Evolutionary conservation across 1,140 invertebrate genomes (phyloP).

Genomic region (Drosophila bipectinata): DNA sequence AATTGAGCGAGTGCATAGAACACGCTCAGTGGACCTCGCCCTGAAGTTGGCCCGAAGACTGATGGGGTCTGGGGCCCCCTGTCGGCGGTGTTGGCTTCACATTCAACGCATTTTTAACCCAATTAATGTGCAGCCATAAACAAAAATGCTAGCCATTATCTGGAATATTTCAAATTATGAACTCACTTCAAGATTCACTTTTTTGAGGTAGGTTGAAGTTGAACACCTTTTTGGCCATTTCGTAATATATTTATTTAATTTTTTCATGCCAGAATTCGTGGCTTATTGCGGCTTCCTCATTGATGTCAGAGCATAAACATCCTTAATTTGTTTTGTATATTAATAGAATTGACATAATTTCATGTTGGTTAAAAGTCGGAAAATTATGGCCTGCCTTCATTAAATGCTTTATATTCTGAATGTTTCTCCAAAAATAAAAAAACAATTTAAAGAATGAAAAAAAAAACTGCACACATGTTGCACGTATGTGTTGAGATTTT

Average conservation of each 20-base stretch:
- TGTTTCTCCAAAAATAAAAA: conserved; percentile 28
- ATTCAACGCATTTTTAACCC: conserved; percentile 36
- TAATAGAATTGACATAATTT: conserved; percentile 80
- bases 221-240: conserved; percentile 13
- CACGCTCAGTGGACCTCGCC: conserved; percentile 36
- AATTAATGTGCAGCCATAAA: conserved; percentile 39
- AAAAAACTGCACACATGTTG: conserved; percentile 70
- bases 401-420: conserved; percentile 15
- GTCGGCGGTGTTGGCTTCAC: not conserved
- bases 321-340: conserved; percentile 58
- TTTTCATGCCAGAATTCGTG: too few species aligned
- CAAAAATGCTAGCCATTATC: conserved; percentile 23
- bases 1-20: conserved; percentile 57
- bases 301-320: conserved; percentile 62
- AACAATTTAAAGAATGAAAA: conserved; percentile 34
- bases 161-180: conserved; percentile 35
- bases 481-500: conserved; percentile 51
- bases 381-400: conserved; percentile 50
- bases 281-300: conserved; percentile 27
- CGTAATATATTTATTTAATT: too few species aligned
- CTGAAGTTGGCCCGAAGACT: not conserved
- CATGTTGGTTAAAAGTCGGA: conserved; percentile 54
- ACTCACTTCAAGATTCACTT: conserved; percentile 11
- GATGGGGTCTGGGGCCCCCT: not conserved
- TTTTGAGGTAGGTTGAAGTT: conserved; percentile 17